Base-by-base conservation (phyloP, 2,888 invertebrate genomes). In the Standfussiana lucernea region DNA sequence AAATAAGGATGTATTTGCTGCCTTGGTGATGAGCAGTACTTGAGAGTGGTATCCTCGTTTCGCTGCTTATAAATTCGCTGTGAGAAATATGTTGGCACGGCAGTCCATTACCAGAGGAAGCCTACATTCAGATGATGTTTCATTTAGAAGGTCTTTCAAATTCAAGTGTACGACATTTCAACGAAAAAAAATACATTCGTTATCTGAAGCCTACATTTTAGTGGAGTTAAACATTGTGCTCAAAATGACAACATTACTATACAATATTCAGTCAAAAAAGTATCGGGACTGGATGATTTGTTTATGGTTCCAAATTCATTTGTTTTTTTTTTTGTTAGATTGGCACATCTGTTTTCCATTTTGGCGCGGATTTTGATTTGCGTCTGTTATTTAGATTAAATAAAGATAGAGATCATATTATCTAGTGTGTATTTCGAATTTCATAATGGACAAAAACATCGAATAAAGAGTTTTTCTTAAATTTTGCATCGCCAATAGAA, bases 1-100 rank as follows among this genome's bases (percentile, higher is more conserved):
- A n/a, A 71, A 65, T 68, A 76, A 64, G 40, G 15, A 53, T 0
- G n/a, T 45, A 45, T 69, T 62, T 50, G 10, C n/a, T 21, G 47
- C 35, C 35, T 61, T 66, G 18, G 45, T 7, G 37, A 61, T 61
- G 35, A 56, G 42, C 8, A 42, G 15, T 18, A 50, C 35, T 75
- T 40, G 28, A 42, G 21, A 50, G 35, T 18, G 50, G 15, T 47
- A 21, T 40, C 28, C 50, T 35, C 28, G 13, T 65, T 50, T n/a
- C 1, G 24, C 47, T 77, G 32, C 42, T 65, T 45, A n/a, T n/a
- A 37, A 37, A 82, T 56, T 65, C 5, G 42, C 32, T 50, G 13
- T 28, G 28, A 53, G 8, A 21, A 47, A 61, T 65, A n/a, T 45
- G 28, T 81, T 66, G 8, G 37, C 21, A 32, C 11, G 18, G 4